Evolutionary conservation across 1,140 invertebrate genomes (phyloP), one percentile per base, ranked within the genome.

Genomic region (Scaptomyza pallida): DNA sequence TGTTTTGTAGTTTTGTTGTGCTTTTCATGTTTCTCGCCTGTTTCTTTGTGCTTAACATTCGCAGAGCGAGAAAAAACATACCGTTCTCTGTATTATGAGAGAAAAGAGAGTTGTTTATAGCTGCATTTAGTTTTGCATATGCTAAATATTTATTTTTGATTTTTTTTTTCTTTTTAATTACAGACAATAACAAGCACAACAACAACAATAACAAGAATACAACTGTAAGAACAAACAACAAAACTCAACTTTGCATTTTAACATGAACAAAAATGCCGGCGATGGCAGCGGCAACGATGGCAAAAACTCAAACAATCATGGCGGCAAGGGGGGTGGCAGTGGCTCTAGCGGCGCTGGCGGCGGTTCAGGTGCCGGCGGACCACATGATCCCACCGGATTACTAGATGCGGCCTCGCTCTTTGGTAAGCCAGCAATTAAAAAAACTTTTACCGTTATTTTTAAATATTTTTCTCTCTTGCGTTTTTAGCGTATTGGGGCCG

Each of bases 401-500:
- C 92, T 95, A 81, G 94, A 95, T 91, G 94, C 94, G 52, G 94
- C 94, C 50, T 94, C 93, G 62, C 92, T 95, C 50, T 94, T 95
- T 75, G 94, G 94, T 94, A 80, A 92, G 92, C 13, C 12, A 15
- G 30, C 1, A 4, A 10, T 23, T 10, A 15, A 35, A 43, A 37
- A 37, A 21, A 21, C 10, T n/a, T 15, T 13, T 8, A 15, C n/a
- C 5, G 1, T 16, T 16, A 1, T 9, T 9, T 1, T 30, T 1
- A 30, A 30, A 6, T 30, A 10, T 1, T 1, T 16, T 5, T n/a
- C 33, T 13, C 3, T 6, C 23, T n/a, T 12, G 44, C 12, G 43
- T 8, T 51, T 9, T 12, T 70, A 96, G 95, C 95, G 62, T 96
- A 96, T 90, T 96, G 93, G 93, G 94, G 94, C 26, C 93, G 94